Conservation (phyloP, 2,113 vertebrate species). For the Atractosteus spatula region DNA sequence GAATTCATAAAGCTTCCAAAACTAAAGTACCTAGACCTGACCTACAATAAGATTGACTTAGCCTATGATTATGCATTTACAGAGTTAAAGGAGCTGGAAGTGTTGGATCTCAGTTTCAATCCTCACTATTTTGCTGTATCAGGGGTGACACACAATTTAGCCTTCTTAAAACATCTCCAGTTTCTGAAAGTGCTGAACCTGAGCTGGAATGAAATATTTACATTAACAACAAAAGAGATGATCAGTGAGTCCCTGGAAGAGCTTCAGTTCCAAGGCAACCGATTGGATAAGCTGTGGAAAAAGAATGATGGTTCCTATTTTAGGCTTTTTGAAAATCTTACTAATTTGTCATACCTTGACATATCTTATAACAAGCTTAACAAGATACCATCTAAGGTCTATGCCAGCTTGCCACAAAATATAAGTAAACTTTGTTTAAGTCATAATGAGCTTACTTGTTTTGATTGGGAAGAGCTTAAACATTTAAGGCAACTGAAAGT, state of each 20-base stretch:
- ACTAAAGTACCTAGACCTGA: constrained; percentile 66
- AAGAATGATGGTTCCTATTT: constrained; percentile 39
- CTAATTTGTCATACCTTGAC: constrained; percentile 62
- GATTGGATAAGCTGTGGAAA: constrained; percentile 65
- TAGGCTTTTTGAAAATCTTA: constrained; percentile 54
- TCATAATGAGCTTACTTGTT: constrained; percentile 43
- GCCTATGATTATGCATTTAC: constrained; percentile 52
- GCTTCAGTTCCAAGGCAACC: constrained; percentile 63
- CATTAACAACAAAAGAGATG: constrained; percentile 60
- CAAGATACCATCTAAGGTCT: constrained; percentile 47
- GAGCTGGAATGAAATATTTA: constrained; percentile 63
- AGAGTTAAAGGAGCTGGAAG: constrained; percentile 51
- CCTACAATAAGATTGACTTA: constrained; percentile 61
- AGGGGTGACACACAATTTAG: constrained; percentile 63
- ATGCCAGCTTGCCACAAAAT: constrained; percentile 43
- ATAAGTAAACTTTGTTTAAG: constrained; percentile 51
- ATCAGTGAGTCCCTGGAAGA: constrained; percentile 64
- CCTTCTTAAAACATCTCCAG: constrained; percentile 62
- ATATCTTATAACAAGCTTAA: constrained; percentile 57
- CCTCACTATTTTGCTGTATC: constrained; percentile 65
- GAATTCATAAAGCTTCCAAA: constrained; percentile 56
- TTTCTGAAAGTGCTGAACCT: constrained; percentile 61
- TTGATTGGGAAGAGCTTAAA: constrained; percentile 58
- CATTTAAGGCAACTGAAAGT: constrained; percentile 42
- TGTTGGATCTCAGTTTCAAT: constrained; percentile 72